Conservation (phyloP, 92 coral and sea anemone genomes). For the Porites lobata region DNA sequence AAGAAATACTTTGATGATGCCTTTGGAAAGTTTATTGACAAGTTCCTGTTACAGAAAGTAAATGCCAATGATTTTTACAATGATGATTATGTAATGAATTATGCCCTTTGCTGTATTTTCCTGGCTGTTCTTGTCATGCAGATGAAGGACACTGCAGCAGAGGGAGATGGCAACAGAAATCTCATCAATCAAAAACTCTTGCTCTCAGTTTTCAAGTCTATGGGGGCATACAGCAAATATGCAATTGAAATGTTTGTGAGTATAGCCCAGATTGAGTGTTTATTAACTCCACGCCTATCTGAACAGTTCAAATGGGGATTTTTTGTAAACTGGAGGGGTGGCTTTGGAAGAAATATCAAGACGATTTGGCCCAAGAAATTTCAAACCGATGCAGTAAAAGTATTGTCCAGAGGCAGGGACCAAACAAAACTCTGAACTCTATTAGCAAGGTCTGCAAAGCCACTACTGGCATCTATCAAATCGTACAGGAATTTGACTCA, state of each 20-base stretch:
- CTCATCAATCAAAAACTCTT: constrained; percentile 78
- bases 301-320: constrained; percentile 81
- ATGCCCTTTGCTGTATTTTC: constrained; percentile 78
- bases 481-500: constrained; percentile 52
- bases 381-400: constrained; percentile 36
- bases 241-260: constrained; percentile 84
- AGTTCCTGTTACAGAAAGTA: constrained; percentile 26
- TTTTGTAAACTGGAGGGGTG: constrained; percentile 82
- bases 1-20: constrained; percentile 51
- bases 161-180: constrained; percentile 82
- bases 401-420: constrained; percentile 35
- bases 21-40: constrained; percentile 44
- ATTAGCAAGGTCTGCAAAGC: constrained; percentile 78
- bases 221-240: constrained; percentile 74
- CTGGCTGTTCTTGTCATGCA: constrained; percentile 76
- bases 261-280: constrained; percentile 74
- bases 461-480: constrained; percentile 47
- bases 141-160: constrained; percentile 88
- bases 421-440: constrained; percentile 65
- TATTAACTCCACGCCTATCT: constrained; percentile 69
- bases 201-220: constrained; percentile 72
- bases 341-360: constrained; percentile 67
- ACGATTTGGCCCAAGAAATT: constrained; percentile 69
- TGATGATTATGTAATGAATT: constrained; percentile 72
- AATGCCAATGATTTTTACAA: neutral